These are phyloP conservation scores for Tribolium freemani DNA, from an alignment of 2,888 invertebrate genomes.

Conservation along the genomic window DNA sequence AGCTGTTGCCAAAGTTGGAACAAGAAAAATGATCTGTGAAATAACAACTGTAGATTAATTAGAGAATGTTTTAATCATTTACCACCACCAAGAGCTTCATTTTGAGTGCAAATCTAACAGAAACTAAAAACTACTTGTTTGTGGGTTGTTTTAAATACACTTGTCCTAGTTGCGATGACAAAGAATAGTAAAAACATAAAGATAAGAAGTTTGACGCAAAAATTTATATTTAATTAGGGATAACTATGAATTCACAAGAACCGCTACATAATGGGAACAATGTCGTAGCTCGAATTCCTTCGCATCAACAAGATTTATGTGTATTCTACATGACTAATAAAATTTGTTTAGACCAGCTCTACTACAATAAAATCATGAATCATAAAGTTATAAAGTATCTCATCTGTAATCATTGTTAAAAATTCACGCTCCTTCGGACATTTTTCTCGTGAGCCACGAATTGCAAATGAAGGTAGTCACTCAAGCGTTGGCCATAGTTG, in stretches of 20 bases:
- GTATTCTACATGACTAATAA: neutral
- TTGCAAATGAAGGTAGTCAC: slow-evolving; percentile 47
- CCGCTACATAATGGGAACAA: neutral
- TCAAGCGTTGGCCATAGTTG: slow-evolving; percentile 46
- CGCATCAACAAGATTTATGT: neutral
- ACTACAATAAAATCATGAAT: slow-evolving; percentile 10
- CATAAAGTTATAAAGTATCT: slow-evolving; percentile 11
- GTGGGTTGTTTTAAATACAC: neutral
- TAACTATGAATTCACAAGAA: too few species aligned
- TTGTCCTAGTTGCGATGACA: neutral
- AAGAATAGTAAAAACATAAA: too few species aligned
- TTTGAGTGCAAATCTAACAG: neutral
- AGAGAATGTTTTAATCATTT: neutral
- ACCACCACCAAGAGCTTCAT: neutral
- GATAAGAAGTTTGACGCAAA: too few species aligned
- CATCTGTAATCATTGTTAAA: slow-evolving; percentile 40
- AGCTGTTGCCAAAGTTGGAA: neutral
- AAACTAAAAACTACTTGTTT: neutral
- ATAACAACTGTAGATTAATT: too few species aligned
- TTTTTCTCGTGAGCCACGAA: slow-evolving; percentile 46
- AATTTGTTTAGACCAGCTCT: neutral
- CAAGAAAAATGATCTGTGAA: neutral
- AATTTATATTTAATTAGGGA: too few species aligned
- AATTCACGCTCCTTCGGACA: slow-evolving; percentile 47
- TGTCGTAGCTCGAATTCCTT: too few species aligned